These are phyloP conservation scores for Salticus scenicus DNA, from an alignment of 2,888 invertebrate genomes.

Conservation along the genomic window DNA sequence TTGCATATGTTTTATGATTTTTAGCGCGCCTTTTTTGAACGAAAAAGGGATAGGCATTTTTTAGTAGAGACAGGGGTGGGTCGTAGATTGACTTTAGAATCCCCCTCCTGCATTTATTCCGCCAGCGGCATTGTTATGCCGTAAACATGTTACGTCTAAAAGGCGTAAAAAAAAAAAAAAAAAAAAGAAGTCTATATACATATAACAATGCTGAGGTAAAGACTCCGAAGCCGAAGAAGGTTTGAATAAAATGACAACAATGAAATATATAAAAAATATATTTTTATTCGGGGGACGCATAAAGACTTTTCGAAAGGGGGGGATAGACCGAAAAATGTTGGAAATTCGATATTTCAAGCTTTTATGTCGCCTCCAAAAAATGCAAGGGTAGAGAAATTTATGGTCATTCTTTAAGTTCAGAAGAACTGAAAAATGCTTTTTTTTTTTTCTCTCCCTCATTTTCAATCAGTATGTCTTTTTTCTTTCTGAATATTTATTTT, in stretches of 20 bases:
- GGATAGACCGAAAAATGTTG: constrained; percentile 28
- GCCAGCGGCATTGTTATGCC: constrained; percentile 58
- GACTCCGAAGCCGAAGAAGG: constrained; percentile 43
- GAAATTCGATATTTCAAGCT: constrained; percentile 63
- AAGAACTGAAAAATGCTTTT: constrained; percentile 47
- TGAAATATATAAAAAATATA: constrained; percentile 53
- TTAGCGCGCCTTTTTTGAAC: constrained; percentile 6
- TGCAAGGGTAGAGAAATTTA: constrained; percentile 58
- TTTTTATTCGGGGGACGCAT: constrained; percentile 45
- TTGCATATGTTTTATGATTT: neutral
- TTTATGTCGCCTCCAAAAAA: constrained; percentile 60
- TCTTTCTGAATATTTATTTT: too few species aligned
- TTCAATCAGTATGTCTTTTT: constrained; percentile 51
- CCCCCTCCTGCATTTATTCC: constrained; percentile 20
- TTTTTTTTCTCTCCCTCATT: constrained; percentile 26
- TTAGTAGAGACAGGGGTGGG: neutral
- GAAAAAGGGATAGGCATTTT: constrained; percentile 1
- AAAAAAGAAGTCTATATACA: constrained; percentile 49
- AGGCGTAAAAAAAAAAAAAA: constrained; percentile 26
- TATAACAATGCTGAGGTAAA: constrained; percentile 51
- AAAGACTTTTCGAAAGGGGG: constrained; percentile 28
- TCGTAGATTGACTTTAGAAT: constrained; percentile 15
- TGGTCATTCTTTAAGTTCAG: constrained; percentile 59
- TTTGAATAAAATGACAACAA: constrained; percentile 53
- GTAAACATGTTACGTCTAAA: constrained; percentile 43